Evolutionary conservation across 2,113 vertebrate species (phyloP).

Genomic region (Platanista minor): DNA sequence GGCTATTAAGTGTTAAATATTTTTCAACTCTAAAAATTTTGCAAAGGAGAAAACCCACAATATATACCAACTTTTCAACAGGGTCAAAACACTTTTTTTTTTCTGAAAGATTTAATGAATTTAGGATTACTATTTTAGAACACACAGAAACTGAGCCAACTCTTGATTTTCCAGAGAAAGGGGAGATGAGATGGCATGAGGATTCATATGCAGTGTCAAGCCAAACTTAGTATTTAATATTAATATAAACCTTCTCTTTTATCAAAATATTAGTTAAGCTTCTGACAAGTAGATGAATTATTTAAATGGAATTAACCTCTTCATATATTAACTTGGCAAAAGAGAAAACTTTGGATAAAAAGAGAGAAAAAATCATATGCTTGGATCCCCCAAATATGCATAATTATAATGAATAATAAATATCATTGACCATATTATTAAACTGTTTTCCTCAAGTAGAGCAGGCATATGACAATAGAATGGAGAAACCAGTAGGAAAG

Average conservation of each 20-base stretch:
- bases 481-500: not conserved
- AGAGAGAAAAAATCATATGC: not conserved
- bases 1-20: slow-evolving; percentile 29
- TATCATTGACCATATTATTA: not conserved
- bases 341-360: not conserved
- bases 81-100: not conserved
- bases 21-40: slow-evolving; percentile 30
- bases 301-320: not conserved
- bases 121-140: slow-evolving; percentile 27
- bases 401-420: not conserved
- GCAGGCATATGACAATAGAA: not conserved
- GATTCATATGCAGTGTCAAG: not conserved
- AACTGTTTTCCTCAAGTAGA: not conserved
- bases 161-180: slow-evolving; percentile 7
- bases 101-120: not conserved
- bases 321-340: not conserved
- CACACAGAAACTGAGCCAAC: not conserved
- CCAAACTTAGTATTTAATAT: not conserved
- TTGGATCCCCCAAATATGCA: not conserved
- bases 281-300: not conserved
- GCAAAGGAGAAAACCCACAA: not conserved
- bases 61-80: slow-evolving; percentile 23
- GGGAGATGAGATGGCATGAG: not conserved
- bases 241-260: not conserved
- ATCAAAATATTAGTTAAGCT: not conserved